phyloP scores from a whole-genome alignment of 2,888 invertebrate genomes.

The Ctena decussata region DNA sequence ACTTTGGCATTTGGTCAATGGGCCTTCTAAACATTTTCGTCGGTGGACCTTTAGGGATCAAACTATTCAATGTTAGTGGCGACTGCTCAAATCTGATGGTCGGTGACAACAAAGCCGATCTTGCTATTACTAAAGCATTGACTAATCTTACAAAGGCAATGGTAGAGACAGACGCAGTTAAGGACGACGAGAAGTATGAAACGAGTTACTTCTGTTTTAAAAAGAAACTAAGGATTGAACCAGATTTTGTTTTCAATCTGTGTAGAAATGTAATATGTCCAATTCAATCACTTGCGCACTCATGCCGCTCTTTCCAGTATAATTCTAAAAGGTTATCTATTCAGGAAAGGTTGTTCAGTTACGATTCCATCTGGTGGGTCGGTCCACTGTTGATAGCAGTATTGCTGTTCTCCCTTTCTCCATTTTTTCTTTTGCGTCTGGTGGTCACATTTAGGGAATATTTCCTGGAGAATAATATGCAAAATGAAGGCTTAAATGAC shows the following conservation, averaged over 20 bases:
- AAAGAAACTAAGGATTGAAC: constrained; percentile 43
- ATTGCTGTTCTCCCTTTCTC: background rate
- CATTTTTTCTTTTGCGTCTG: background rate
- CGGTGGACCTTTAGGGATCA: background rate
- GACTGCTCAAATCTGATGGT: constrained; percentile 51
- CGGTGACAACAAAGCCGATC: constrained; percentile 41
- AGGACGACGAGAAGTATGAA: constrained; percentile 16
- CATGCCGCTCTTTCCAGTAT: constrained; percentile 49
- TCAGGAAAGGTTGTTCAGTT: background rate
- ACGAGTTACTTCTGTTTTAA: constrained; percentile 64
- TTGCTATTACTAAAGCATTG: constrained; percentile 30
- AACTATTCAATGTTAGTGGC: constrained; percentile 5
- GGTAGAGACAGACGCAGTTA: constrained; percentile 3
- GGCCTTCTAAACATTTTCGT: constrained; percentile 29
- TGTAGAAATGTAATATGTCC: constrained; percentile 66
- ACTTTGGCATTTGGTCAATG: constrained; percentile 66
- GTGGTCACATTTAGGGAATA: background rate
- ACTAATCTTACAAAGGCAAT: constrained; percentile 16
- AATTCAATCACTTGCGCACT: constrained; percentile 47
- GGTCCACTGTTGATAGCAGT: background rate
- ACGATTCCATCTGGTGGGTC: background rate
- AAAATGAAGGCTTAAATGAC: background rate
- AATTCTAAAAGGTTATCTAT: constrained; percentile 15
- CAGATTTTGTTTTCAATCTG: constrained; percentile 40
- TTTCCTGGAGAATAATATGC: no score